phyloP scores from a whole-genome alignment of 2,797 vertebrate species.

The Tragelaphus eurycerus region DNA sequence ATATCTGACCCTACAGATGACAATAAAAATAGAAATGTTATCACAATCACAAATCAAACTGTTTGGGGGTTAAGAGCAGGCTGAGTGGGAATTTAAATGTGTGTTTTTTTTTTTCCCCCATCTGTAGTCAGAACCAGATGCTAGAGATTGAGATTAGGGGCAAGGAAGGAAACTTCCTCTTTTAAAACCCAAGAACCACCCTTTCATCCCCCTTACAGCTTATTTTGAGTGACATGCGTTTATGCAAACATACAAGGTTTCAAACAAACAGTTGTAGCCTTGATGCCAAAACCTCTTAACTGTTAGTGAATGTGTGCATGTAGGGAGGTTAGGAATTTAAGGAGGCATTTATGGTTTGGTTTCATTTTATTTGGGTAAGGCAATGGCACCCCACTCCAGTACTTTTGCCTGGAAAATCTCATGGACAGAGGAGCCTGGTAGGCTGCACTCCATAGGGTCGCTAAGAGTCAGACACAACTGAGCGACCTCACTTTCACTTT shows the following conservation, averaged over 20 bases:
- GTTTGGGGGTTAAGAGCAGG: not conserved
- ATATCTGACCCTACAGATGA: conserved; percentile 34
- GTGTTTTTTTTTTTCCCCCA: not conserved
- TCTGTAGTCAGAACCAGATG: conserved; percentile 59
- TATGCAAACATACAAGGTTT: conserved; percentile 52
- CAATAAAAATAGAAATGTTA: conserved; percentile 55
- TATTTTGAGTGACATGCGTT: conserved; percentile 28
- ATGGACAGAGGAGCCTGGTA: too few relatives aligned
- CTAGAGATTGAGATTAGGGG: conserved; percentile 19
- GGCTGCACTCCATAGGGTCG: too few relatives aligned
- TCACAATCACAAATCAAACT: conserved; percentile 57
- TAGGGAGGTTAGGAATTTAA: not conserved
- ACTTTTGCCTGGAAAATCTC: too few relatives aligned
- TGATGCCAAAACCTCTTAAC: not conserved
- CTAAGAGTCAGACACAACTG: too few relatives aligned
- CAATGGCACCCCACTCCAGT: too few relatives aligned
- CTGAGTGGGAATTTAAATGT: conserved; percentile 1
- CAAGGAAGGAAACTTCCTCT: conserved; percentile 58
- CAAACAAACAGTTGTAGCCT: conserved; percentile 22
- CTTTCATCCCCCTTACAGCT: not conserved
- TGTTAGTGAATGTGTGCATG: not conserved
- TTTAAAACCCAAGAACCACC: conserved; percentile 54
- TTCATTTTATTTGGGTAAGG: not conserved
- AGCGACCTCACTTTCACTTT: too few relatives aligned
- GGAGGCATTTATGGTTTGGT: not conserved